These are phyloP conservation scores for Brachionus plicatilis DNA, from an alignment of 1,140 invertebrate species.

Conservation along the genomic window DNA sequence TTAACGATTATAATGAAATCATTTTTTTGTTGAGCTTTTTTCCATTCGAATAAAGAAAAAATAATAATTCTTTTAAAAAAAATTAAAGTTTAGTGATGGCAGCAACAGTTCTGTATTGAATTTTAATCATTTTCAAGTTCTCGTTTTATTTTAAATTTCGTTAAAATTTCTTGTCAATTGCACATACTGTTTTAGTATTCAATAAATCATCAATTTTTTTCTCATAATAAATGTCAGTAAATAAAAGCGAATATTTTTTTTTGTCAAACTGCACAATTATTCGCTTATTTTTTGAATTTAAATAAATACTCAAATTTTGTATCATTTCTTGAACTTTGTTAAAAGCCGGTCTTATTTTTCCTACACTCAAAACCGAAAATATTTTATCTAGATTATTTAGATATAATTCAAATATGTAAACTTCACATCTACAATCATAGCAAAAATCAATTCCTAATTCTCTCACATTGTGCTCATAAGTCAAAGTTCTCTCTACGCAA, in stretches of 20 bases:
- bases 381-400: not conserved
- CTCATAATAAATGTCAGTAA: not conserved
- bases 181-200: not conserved
- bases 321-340: not conserved
- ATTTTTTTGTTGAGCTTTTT: too few relatives aligned
- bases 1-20: too few relatives aligned
- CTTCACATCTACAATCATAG: slow-evolving; percentile 4
- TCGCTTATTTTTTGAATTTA: not conserved
- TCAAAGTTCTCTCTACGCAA: not conserved
- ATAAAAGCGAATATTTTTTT: not conserved
- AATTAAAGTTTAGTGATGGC: not conserved
- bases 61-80: not conserved
- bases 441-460: not conserved
- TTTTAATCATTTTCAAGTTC: not conserved
- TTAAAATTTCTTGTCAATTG: not conserved
- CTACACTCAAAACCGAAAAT: not conserved
- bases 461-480: not conserved
- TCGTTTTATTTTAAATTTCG: not conserved
- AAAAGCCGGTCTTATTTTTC: not conserved
- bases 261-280: not conserved
- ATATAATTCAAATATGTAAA: not conserved
- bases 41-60: too few relatives aligned
- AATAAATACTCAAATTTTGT: not conserved
- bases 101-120: not conserved
- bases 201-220: not conserved